Evolutionary conservation across 1,140 invertebrate species (phyloP).

Genomic region (Camponotus vicinus): DNA sequence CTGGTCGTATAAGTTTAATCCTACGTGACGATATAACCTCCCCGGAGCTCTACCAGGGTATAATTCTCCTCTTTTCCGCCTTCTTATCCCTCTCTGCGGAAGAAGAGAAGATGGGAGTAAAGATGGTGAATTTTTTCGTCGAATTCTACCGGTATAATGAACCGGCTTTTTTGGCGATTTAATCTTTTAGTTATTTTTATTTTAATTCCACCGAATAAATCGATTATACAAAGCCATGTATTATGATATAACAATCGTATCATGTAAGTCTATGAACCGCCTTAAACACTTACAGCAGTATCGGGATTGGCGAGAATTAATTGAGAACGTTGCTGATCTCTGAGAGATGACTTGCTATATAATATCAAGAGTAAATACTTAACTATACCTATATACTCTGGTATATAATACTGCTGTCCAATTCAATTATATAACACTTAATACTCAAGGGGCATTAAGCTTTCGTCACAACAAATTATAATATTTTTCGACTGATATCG

Average conservation of each 20-base stretch:
- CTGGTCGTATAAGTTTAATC: slow-evolving; percentile 74
- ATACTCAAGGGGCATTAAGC: not conserved
- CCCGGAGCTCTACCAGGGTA: slow-evolving; percentile 13
- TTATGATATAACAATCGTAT: not conserved
- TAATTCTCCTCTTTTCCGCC: not conserved
- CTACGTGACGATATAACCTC: slow-evolving; percentile 66
- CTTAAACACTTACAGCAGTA: not conserved
- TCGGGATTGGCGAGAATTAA: slow-evolving; percentile 3
- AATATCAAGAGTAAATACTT: not conserved
- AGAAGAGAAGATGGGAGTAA: not conserved
- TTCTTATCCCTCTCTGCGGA: not conserved
- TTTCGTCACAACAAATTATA: not conserved
- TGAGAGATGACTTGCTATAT: not conserved
- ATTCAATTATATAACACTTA: not conserved
- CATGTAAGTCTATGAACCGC: not conserved
- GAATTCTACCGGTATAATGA: not conserved
- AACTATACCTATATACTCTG: not conserved
- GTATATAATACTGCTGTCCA: not conserved
- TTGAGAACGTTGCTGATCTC: not conserved
- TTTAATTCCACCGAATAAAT: slow-evolving; percentile 21
- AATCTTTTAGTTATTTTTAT: slow-evolving; percentile 20
- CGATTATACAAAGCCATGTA: not conserved
- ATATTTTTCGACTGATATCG: not conserved
- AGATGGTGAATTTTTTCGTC: not conserved
- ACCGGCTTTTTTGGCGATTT: not conserved